Percentiles rank a stretch among this genome's conserved stretches.
These are phyloP conservation scores for Batillaria attramentaria DNA, from an alignment of 1,140 invertebrate genomes.

Conservation along the genomic window DNA sequence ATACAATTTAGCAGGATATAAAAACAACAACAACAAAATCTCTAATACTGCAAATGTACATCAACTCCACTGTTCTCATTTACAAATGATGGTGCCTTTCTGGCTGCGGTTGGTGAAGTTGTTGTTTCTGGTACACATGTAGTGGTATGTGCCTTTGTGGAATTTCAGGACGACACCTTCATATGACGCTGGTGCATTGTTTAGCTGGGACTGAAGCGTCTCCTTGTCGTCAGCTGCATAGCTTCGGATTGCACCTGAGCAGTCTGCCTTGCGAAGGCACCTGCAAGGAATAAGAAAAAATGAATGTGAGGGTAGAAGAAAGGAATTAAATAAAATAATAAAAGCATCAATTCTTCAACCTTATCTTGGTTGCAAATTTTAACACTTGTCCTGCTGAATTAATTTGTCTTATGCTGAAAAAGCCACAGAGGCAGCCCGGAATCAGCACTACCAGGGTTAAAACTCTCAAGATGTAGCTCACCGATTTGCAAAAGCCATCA, in stretches of 20 bases:
- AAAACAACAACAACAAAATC: too few relatives aligned
- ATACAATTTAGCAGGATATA: too few relatives aligned
- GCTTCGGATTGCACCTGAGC: slow-evolving; percentile 21
- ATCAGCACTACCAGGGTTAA: too few relatives aligned
- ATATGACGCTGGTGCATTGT: slow-evolving; percentile 69
- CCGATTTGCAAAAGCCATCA: too few relatives aligned
- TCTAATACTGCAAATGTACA: not conserved
- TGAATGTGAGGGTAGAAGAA: not conserved
- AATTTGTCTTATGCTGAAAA: too few relatives aligned
- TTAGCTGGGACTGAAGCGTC: slow-evolving; percentile 59
- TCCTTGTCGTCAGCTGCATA: slow-evolving; percentile 39
- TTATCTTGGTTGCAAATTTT: too few relatives aligned
- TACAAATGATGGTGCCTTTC: slow-evolving; percentile 62
- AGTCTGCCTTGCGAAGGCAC: slow-evolving; percentile 46
- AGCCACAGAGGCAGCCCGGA: too few relatives aligned
- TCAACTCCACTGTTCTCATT: not conserved
- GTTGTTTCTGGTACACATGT: slow-evolving; percentile 69
- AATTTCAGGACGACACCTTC: slow-evolving; percentile 65
- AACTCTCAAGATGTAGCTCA: too few relatives aligned
- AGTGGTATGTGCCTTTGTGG: slow-evolving; percentile 65
- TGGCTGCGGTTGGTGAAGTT: slow-evolving; percentile 69
- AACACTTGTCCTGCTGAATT: too few relatives aligned
- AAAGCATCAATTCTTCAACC: not conserved
- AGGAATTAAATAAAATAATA: not conserved
- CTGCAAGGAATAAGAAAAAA: too few relatives aligned